Conservation (phyloP, 92 coral and sea anemone species). For the Desmophyllum pertusum region DNA sequence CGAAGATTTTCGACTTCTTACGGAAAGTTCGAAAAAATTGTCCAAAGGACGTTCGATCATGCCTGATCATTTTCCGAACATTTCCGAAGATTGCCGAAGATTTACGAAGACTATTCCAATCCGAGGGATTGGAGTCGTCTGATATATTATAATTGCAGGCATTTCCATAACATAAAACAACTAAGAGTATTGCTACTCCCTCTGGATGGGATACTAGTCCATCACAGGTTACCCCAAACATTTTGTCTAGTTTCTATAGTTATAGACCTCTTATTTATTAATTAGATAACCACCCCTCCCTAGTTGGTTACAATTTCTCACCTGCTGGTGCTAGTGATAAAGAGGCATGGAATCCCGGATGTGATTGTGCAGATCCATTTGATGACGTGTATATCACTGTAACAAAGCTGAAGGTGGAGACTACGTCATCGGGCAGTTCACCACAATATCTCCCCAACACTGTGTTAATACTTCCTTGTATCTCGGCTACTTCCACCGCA, state of each 20-base stretch:
- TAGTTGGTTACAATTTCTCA: background rate
- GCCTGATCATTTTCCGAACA: no score
- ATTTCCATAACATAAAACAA: background rate
- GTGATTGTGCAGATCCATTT: background rate
- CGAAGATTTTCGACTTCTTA: no score
- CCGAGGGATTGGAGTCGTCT: background rate
- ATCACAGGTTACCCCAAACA: background rate
- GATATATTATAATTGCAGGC: no score
- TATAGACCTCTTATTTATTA: no score
- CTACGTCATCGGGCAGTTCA: constrained; percentile 21
- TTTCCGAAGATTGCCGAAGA: no score
- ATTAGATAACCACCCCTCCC: background rate
- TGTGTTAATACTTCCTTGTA: background rate
- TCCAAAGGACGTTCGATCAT: no score
- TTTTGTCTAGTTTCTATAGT: no score
- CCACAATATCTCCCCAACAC: constrained; percentile 29
- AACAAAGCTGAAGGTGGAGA: constrained; percentile 20
- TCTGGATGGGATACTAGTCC: background rate
- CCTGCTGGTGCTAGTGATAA: constrained; percentile 27
- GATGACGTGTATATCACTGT: constrained; percentile 21
- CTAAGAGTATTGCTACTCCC: background rate
- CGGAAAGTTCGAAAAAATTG: no score
- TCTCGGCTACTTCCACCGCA: constrained; percentile 24
- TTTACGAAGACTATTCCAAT: background rate
- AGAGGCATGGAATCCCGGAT: constrained; percentile 36